A percentile compares a stretch with the other conserved stretches of the same genome.
Evolutionary conservation across 2,113 vertebrate species (phyloP).

Genomic region (Gambusia holbrooki): DNA sequence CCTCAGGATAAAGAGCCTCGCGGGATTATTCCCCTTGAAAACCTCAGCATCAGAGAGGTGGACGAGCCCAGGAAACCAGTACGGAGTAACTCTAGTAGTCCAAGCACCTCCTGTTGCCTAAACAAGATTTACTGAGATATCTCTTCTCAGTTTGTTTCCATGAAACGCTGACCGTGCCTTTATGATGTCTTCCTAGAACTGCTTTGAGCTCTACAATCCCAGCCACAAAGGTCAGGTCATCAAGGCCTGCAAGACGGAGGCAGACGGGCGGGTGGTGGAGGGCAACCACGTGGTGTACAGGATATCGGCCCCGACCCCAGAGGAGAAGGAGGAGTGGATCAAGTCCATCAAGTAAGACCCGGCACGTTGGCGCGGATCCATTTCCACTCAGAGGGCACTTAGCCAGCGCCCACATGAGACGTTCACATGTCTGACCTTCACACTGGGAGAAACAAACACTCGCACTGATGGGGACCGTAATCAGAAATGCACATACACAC

Average conservation of each 20-base stretch:
- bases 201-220: slow-evolving; percentile 96
- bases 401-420: slow-evolving; percentile 64
- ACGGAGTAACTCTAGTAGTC: slow-evolving; percentile 55
- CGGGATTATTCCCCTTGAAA: slow-evolving; percentile 97
- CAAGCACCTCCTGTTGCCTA: neutral
- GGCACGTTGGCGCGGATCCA: slow-evolving; percentile 48
- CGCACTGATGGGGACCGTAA: slow-evolving; percentile 18
- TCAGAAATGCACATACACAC: slow-evolving; percentile 1
- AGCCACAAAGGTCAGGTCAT: slow-evolving; percentile 97
- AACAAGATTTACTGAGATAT: neutral
- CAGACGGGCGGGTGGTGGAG: slow-evolving; percentile 95
- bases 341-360: slow-evolving; percentile 94
- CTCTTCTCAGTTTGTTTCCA: neutral
- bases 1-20: slow-evolving; percentile 94
- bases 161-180: neutral
- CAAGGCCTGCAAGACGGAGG: slow-evolving; percentile 98
- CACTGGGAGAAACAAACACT: slow-evolving; percentile 37
- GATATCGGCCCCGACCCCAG: slow-evolving; percentile 95
- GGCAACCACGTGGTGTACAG: slow-evolving; percentile 98
- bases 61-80: slow-evolving; percentile 96
- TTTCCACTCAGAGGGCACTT: slow-evolving; percentile 70
- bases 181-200: slow-evolving; percentile 82
- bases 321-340: slow-evolving; percentile 99
- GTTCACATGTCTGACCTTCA: slow-evolving; percentile 75
- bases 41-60: slow-evolving; percentile 96